Percentiles rank a stretch among this genome's conserved stretches.
Evolutionary conservation across 2,888 invertebrate genomes (phyloP).

Genomic region (Dascillus cervinus): DNA sequence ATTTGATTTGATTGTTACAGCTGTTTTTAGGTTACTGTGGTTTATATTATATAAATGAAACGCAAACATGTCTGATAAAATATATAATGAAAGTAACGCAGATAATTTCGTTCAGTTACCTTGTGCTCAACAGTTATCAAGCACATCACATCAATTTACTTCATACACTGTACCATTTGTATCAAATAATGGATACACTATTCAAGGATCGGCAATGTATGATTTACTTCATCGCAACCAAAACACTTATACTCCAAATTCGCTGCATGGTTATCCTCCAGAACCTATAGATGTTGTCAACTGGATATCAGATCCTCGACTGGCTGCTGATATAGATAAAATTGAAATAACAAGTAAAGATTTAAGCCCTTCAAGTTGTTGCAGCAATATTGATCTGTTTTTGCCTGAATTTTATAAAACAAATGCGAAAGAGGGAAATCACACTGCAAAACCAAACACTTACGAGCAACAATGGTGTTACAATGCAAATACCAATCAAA

Average conservation of each 20-base stretch:
- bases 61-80: constrained; percentile 9
- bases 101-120: constrained; percentile 12
- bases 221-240: constrained; percentile 20
- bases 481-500: constrained; percentile 25
- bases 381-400: constrained; percentile 29
- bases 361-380: constrained; percentile 34
- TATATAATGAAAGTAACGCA: constrained; percentile 7
- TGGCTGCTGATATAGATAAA: constrained; percentile 26
- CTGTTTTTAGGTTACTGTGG: too few relatives aligned
- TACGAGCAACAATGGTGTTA: constrained; percentile 26
- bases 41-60: constrained; percentile 1
- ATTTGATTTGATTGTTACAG: too few relatives aligned
- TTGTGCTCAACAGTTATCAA: constrained; percentile 20
- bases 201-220: constrained; percentile 14
- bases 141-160: constrained; percentile 11
- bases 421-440: constrained; percentile 22
- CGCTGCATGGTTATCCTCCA: constrained; percentile 9
- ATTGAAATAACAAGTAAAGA: constrained; percentile 35
- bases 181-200: constrained; percentile 9
- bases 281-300: constrained; percentile 16
- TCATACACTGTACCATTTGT: constrained; percentile 12
- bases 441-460: constrained; percentile 14
- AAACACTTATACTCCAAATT: constrained; percentile 12
- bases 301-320: constrained; percentile 22
- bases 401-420: constrained; percentile 30